These are phyloP conservation scores for Tuberolachnus salignus DNA, from an alignment of 2,888 invertebrate genomes.

Conservation along the genomic window DNA sequence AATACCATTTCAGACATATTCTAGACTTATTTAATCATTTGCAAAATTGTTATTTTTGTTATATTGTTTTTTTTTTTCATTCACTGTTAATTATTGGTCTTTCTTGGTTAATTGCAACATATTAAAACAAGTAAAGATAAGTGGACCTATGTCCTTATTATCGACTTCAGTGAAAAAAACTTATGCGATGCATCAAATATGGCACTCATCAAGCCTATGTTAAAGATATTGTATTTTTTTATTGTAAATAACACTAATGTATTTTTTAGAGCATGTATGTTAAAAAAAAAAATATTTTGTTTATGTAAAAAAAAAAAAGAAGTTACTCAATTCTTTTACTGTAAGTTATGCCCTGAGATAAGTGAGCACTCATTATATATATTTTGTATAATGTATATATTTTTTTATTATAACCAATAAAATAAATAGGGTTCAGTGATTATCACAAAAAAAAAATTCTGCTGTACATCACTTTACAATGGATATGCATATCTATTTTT, in stretches of 20 bases:
- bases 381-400: constrained; percentile 56
- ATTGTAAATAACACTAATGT: constrained; percentile 55
- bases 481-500: neutral
- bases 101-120: constrained; percentile 35
- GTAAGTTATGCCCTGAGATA: constrained; percentile 47
- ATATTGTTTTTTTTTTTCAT: constrained; percentile 40
- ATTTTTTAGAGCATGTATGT: constrained; percentile 54
- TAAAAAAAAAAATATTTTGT: constrained; percentile 55
- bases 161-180: constrained; percentile 43
- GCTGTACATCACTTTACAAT: constrained; percentile 2
- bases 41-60: constrained; percentile 53
- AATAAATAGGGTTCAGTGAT: constrained; percentile 49
- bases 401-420: constrained; percentile 54
- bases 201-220: constrained; percentile 53
- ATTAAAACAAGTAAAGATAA: constrained; percentile 10
- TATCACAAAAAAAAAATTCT: constrained; percentile 36
- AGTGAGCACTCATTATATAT: constrained; percentile 51
- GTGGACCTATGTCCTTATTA: constrained; percentile 31
- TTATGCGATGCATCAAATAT: constrained; percentile 52
- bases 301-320: constrained; percentile 50
- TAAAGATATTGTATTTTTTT: constrained; percentile 55
- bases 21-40: constrained; percentile 19
- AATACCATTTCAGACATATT: constrained; percentile 20
- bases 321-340: constrained; percentile 44
- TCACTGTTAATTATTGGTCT: constrained; percentile 37